Percentiles rank a stretch among this genome's conserved stretches.
phyloP scores from a whole-genome alignment of 2,888 invertebrate genomes.

The Schrankia costaestrigalis region DNA sequence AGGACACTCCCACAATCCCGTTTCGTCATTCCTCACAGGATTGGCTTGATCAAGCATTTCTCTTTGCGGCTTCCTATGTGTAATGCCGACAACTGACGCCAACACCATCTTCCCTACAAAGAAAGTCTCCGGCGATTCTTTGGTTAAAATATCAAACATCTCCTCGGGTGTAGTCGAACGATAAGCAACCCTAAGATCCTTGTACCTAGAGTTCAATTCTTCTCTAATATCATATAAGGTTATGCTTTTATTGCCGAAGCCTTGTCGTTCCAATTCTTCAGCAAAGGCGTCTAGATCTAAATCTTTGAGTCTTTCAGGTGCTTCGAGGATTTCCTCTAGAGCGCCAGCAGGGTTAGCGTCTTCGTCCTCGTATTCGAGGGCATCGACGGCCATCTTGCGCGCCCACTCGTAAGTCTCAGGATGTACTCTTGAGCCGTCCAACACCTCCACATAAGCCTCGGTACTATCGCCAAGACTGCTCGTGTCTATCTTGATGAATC shows the following conservation, averaged over 20 bases:
- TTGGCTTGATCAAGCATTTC: slow-evolving; percentile 98
- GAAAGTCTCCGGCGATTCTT: slow-evolving; percentile 97
- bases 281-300: slow-evolving; percentile 99
- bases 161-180: slow-evolving; percentile 91
- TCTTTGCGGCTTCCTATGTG: slow-evolving; percentile 92
- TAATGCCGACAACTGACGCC: slow-evolving; percentile 90
- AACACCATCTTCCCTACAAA: slow-evolving; percentile 93
- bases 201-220: slow-evolving; percentile 96
- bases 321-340: slow-evolving; percentile 97
- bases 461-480: slow-evolving; percentile 96
- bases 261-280: slow-evolving; percentile 96
- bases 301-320: slow-evolving; percentile 96
- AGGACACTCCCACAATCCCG: slow-evolving; percentile 98
- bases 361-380: slow-evolving; percentile 98
- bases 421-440: slow-evolving; percentile 98
- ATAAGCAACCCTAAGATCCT: slow-evolving; percentile 91
- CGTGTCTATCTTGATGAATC: slow-evolving; percentile 99
- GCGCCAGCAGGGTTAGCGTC: slow-evolving; percentile 98
- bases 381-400: slow-evolving; percentile 99
- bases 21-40: slow-evolving; percentile 96
- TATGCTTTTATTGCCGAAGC: slow-evolving; percentile 93
- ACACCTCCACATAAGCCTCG: slow-evolving; percentile 96
- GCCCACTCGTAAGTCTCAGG: slow-evolving; percentile 99
- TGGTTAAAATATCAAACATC: slow-evolving; percentile 96
- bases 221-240: slow-evolving; percentile 98